A percentile compares a stretch with the other conserved stretches of the same genome.
These are phyloP conservation scores for Lycophotia porphyrea DNA, from an alignment of 2,888 invertebrate genomes.

Conservation along the genomic window DNA sequence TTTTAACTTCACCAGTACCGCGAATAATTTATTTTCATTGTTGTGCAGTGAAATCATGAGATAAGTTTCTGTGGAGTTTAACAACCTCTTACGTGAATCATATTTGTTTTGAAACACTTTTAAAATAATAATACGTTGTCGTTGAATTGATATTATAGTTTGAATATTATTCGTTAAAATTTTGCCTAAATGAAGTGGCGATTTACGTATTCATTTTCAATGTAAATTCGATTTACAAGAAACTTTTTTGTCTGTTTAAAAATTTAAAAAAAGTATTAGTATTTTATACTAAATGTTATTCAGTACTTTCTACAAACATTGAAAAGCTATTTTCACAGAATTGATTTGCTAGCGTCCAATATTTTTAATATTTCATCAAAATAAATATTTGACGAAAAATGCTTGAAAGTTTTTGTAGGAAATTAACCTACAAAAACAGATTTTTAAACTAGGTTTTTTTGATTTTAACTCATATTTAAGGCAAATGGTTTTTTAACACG, in stretches of 20 bases:
- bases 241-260: neutral
- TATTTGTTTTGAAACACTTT: slow-evolving; percentile 13
- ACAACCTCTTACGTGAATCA: slow-evolving; percentile 5
- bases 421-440: too few species aligned
- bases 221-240: neutral
- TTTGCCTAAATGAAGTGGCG: neutral
- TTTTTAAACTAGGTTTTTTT: too few species aligned
- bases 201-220: neutral
- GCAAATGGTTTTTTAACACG: too few species aligned
- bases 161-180: slow-evolving; percentile 2
- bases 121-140: neutral
- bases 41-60: slow-evolving; percentile 14
- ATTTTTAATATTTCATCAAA: too few species aligned
- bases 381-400: too few species aligned
- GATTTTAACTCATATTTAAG: too few species aligned
- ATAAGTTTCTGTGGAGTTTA: slow-evolving; percentile 34
- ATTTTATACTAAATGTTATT: too few species aligned
- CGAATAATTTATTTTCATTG: slow-evolving; percentile 42
- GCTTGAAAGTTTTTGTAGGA: too few species aligned
- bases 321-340: too few species aligned
- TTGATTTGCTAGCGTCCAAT: too few species aligned
- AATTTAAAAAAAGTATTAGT: too few species aligned
- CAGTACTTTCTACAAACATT: neutral
- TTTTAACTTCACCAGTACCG: slow-evolving; percentile 27
- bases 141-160: neutral